Evolutionary conservation across 2,888 invertebrate species (phyloP).

Genomic region (Caenorhabditis sp.): DNA sequence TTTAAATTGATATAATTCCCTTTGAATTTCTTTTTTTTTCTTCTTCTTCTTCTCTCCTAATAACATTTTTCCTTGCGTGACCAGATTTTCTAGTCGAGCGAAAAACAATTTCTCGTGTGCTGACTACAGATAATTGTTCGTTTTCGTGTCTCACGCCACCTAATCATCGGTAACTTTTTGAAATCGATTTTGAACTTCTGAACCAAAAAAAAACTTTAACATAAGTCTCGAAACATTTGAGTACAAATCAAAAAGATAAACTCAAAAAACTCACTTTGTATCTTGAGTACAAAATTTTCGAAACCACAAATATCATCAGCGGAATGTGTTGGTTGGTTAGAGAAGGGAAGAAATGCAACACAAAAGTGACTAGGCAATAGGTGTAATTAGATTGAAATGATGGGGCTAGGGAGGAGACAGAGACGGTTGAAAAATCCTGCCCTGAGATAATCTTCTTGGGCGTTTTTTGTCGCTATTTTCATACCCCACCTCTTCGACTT

Average conservation of each 20-base stretch:
- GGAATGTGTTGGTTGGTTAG: not conserved
- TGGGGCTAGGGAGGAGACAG: not conserved
- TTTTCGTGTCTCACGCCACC: slow-evolving; percentile 1
- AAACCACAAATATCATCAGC: slow-evolving; percentile 5
- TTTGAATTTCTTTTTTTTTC: not conserved
- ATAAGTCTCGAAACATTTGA: not conserved
- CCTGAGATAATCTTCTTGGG: slow-evolving; percentile 41
- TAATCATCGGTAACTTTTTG: not conserved
- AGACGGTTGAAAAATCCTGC: slow-evolving; percentile 28
- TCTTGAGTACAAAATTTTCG: not conserved
- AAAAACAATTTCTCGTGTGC: not conserved
- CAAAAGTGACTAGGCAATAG: slow-evolving; percentile 25
- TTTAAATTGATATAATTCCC: too few relatives aligned
- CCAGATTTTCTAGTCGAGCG: not conserved
- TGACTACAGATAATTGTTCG: not conserved
- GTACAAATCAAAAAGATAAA: not conserved
- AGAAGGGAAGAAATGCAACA: not conserved
- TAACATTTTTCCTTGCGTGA: not conserved
- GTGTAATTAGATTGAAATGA: slow-evolving; percentile 56
- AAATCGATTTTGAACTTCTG: not conserved
- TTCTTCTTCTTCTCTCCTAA: not conserved
- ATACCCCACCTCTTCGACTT: not conserved
- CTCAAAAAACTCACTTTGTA: not conserved
- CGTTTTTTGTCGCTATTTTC: slow-evolving; percentile 20
- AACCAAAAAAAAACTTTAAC: not conserved